These are phyloP conservation scores for Hypomesus transpacificus DNA, from an alignment of 2,113 vertebrate species.

Conservation along the genomic window DNA sequence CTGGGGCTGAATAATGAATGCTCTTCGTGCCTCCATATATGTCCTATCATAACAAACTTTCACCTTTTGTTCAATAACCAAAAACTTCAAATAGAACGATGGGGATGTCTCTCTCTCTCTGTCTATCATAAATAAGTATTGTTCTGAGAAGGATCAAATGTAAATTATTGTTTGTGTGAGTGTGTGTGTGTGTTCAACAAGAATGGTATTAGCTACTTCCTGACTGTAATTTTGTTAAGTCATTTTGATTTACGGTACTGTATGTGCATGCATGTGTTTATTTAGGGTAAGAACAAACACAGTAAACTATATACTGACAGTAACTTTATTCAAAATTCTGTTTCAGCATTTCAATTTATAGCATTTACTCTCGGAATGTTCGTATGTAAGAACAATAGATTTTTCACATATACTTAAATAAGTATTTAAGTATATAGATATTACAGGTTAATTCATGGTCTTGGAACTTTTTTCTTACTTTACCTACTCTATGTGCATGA, in stretches of 20 bases:
- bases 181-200: slow-evolving; percentile 23
- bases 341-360: no score
- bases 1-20: slow-evolving; percentile 11
- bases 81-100: slow-evolving; percentile 24
- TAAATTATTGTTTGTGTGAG: neutral
- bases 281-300: neutral
- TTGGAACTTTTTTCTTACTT: slow-evolving; percentile 46
- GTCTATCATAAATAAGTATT: slow-evolving; percentile 17
- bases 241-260: slow-evolving; percentile 20
- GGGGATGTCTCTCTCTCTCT: slow-evolving; percentile 16
- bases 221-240: slow-evolving; percentile 34
- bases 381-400: no score
- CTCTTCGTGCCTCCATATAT: slow-evolving; percentile 47
- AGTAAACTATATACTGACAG: no score
- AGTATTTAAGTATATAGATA: no score
- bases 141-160: slow-evolving; percentile 8
- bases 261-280: slow-evolving; percentile 6
- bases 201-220: slow-evolving; percentile 24
- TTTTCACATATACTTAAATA: no score
- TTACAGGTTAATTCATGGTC: slow-evolving; percentile 8
- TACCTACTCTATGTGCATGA: slow-evolving; percentile 55
- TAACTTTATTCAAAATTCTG: no score
- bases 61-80: slow-evolving; percentile 16
- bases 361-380: no score
- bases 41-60: slow-evolving; percentile 24